A percentile compares a stretch with the other conserved stretches of the same genome.
phyloP scores from a whole-genome alignment of 2,113 vertebrate species.

The Aleadryas rufinucha region DNA sequence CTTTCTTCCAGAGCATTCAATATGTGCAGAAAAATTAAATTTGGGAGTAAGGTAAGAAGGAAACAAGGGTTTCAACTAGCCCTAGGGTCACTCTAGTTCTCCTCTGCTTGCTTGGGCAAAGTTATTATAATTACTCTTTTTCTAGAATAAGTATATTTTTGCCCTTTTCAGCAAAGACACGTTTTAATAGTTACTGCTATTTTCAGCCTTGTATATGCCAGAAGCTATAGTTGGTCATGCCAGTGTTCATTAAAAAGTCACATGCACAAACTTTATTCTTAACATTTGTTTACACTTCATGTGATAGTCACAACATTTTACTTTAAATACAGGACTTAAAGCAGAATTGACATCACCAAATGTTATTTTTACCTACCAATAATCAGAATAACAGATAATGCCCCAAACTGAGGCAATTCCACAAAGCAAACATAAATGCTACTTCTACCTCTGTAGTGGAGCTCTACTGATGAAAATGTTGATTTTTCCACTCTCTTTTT shows the following conservation, averaged over 20 bases:
- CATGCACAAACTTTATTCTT: neutral
- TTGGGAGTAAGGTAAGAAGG: slow-evolving; percentile 36
- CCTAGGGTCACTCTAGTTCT: slow-evolving; percentile 43
- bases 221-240: neutral
- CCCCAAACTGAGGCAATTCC: neutral
- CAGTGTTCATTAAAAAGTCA: neutral
- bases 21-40: slow-evolving; percentile 52
- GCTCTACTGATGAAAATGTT: neutral
- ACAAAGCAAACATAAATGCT: neutral
- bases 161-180: slow-evolving; percentile 1
- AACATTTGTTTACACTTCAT: neutral
- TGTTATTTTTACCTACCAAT: neutral
- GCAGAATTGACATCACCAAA: neutral
- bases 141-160: slow-evolving; percentile 48
- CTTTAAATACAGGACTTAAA: neutral
- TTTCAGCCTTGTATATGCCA: neutral
- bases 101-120: slow-evolving; percentile 3
- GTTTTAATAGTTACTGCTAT: slow-evolving; percentile 21
- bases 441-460: neutral
- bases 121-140: slow-evolving; percentile 33
- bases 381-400: neutral
- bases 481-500: neutral
- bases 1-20: neutral
- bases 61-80: slow-evolving; percentile 38
- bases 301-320: neutral